phyloP scores from a whole-genome alignment of 2,113 vertebrate genomes.

The Anas platyrhynchos region DNA sequence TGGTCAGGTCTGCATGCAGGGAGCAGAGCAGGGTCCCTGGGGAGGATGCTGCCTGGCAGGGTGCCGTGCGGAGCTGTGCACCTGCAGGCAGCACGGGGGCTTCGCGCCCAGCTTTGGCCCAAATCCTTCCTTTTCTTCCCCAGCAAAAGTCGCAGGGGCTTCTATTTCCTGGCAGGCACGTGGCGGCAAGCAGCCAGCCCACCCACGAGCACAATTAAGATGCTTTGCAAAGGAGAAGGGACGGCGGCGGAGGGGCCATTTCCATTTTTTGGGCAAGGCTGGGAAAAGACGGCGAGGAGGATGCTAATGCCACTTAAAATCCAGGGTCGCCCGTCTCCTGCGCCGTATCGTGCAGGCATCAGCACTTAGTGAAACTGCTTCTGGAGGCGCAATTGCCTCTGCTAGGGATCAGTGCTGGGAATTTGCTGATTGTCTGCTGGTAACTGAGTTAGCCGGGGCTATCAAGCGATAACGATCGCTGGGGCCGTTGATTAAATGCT shows the following conservation, averaged over 20 bases:
- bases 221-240: not conserved
- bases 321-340: accelerated
- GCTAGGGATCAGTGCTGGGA: not conserved
- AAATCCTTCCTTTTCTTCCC: accelerated
- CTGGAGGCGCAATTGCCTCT: not conserved
- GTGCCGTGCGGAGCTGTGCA: too few relatives aligned
- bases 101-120: not conserved
- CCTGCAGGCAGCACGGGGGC: not conserved
- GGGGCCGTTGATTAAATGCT: not conserved
- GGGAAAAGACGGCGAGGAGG: not conserved
- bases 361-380: not conserved
- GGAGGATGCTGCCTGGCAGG: not conserved
- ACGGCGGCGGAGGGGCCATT: accelerated
- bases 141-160: not conserved
- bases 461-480: not conserved
- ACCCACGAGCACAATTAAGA: accelerated
- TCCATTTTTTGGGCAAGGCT: not conserved
- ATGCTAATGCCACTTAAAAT: not conserved
- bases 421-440: accelerated
- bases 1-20: accelerated
- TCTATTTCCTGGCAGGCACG: not conserved
- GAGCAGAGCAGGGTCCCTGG: accelerated
- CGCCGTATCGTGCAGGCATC: accelerated
- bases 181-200: not conserved
- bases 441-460: not conserved